Evolutionary conservation across 2,113 vertebrate genomes (phyloP).

Genomic region (Sigmodon hispidus): DNA sequence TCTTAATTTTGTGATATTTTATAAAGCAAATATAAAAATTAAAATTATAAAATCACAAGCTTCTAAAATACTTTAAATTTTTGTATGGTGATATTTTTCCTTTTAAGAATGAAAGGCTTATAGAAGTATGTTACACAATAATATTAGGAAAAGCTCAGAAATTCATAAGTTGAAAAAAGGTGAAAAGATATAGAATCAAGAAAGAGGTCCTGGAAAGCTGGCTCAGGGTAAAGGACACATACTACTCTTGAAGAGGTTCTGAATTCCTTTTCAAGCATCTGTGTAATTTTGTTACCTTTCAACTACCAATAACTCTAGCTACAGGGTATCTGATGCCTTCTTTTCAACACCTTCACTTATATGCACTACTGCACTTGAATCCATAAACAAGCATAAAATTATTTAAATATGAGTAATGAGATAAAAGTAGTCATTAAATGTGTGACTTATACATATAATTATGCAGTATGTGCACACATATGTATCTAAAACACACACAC

Average conservation of each 20-base stretch:
- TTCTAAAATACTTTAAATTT: not conserved
- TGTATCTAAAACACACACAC: not conserved
- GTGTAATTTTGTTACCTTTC: not conserved
- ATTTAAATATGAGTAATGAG: not conserved
- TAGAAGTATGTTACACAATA: not conserved
- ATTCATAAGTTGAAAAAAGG: not conserved
- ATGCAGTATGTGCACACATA: not conserved
- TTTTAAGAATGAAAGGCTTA: not conserved
- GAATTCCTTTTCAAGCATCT: not conserved
- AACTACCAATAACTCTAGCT: not conserved
- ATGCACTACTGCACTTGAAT: not conserved
- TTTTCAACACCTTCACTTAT: not conserved
- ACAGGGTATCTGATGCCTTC: not conserved
- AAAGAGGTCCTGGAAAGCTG: not conserved
- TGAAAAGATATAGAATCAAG: not conserved
- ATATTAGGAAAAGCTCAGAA: not conserved
- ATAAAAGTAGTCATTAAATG: not conserved
- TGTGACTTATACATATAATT: not conserved
- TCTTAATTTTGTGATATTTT: not conserved
- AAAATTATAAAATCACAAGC: not conserved
- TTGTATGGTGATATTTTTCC: not conserved
- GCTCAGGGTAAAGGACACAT: not conserved
- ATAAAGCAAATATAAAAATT: not conserved
- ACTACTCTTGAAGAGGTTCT: too few relatives aligned
- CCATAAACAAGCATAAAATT: not conserved